Percentiles rank a stretch among this genome's conserved stretches.
These are phyloP conservation scores for Anaspis maculata DNA, from an alignment of 2,888 invertebrate genomes.

Conservation along the genomic window DNA sequence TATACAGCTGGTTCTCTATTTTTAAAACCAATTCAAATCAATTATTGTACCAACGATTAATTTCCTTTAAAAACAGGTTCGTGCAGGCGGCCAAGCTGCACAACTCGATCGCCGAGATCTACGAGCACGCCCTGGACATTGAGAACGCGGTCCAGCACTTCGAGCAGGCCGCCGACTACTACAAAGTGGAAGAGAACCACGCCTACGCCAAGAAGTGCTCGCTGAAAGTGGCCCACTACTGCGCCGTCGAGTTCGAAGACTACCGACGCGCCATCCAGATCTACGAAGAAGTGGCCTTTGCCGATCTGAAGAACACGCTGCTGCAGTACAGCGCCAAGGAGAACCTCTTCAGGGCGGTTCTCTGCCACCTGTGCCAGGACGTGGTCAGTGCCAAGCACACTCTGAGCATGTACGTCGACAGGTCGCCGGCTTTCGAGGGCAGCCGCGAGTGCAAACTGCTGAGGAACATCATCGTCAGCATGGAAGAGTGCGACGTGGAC, in stretches of 20 bases:
- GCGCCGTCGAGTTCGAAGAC: constrained; percentile 89
- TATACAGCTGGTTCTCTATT: no score
- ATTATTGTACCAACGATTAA: no score
- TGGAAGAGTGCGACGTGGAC: constrained; percentile 88
- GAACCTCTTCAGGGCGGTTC: constrained; percentile 90
- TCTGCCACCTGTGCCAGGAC: constrained; percentile 92
- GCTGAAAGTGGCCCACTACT: constrained; percentile 91
- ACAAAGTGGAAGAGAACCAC: constrained; percentile 87
- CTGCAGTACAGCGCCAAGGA: constrained; percentile 85
- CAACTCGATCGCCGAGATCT: constrained; percentile 90
- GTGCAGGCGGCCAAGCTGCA: constrained; percentile 96
- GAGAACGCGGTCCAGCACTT: constrained; percentile 86
- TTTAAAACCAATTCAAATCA: no score
- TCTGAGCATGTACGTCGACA: constrained; percentile 78
- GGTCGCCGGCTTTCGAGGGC: constrained; percentile 89
- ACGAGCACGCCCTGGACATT: constrained; percentile 82
- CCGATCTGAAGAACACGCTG: constrained; percentile 84
- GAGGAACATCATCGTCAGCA: constrained; percentile 72
- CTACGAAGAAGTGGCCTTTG: constrained; percentile 87
- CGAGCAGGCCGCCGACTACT: constrained; percentile 80
- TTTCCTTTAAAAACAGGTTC: no score
- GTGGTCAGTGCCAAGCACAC: constrained; percentile 83
- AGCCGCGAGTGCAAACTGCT: constrained; percentile 83
- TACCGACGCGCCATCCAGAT: constrained; percentile 93
- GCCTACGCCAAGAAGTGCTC: constrained; percentile 95